Evolutionary conservation across 2,888 invertebrate species (phyloP).

Genomic region (Cryptocheilus praepositus): DNA sequence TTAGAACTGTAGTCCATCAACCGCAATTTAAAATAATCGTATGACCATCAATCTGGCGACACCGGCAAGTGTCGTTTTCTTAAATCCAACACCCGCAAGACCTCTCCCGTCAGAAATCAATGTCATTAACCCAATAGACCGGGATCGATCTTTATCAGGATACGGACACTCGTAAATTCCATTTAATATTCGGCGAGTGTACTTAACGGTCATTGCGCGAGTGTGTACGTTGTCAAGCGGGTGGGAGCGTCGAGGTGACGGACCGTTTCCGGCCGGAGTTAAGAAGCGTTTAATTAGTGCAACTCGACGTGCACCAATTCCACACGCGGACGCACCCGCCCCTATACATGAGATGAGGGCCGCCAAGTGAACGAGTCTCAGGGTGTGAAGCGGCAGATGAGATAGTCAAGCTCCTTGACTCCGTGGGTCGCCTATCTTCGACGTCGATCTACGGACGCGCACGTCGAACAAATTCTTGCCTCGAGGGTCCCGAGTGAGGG

Average conservation of each 20-base stretch:
- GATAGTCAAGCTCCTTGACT: constrained; percentile 67
- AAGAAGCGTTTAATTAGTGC: constrained; percentile 68
- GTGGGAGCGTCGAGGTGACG: constrained; percentile 44
- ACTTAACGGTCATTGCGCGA: background rate
- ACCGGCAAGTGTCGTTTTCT: too few species aligned
- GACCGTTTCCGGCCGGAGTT: constrained; percentile 59
- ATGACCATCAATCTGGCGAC: too few species aligned
- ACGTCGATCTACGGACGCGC: constrained; percentile 27
- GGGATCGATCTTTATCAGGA: too few species aligned
- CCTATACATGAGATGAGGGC: background rate
- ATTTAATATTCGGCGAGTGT: too few species aligned
- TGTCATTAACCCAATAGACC: too few species aligned
- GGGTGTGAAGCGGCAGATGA: constrained; percentile 45
- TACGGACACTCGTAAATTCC: too few species aligned
- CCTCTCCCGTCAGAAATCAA: background rate
- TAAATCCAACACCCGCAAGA: too few species aligned
- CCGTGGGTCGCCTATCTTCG: constrained; percentile 21
- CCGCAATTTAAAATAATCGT: too few species aligned
- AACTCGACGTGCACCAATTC: constrained; percentile 40
- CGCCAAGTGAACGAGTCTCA: constrained; percentile 1
- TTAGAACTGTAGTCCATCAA: too few species aligned
- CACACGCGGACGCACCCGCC: constrained; percentile 1
- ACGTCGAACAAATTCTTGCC: constrained; percentile 31
- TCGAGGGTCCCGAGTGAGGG: constrained; percentile 14
- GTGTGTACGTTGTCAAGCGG: background rate